These are phyloP conservation scores for Zaprionus vittiger DNA, from an alignment of 1,140 invertebrate genomes.

Conservation along the genomic window DNA sequence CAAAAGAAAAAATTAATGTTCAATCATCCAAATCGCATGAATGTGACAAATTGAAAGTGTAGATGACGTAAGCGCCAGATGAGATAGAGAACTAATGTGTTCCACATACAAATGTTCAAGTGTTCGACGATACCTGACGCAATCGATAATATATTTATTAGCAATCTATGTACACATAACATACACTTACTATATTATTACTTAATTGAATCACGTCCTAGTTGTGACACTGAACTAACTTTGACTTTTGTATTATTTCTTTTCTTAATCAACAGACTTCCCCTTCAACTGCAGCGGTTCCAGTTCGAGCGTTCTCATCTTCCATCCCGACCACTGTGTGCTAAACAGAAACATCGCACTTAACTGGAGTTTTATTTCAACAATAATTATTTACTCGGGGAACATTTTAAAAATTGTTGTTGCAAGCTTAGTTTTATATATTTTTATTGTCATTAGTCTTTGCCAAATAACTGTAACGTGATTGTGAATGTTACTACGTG, in stretches of 20 bases:
- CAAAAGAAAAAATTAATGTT: background rate
- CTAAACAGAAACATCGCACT: background rate
- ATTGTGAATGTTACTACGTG: conserved; percentile 39
- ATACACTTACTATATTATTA: background rate
- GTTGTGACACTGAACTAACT: background rate
- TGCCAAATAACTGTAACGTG: conserved; percentile 17
- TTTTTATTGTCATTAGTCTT: conserved; percentile 37
- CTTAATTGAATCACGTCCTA: conserved; percentile 3
- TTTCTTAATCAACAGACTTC: background rate
- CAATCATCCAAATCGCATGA: conserved; percentile 1
- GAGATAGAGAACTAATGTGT: background rate
- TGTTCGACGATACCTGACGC: background rate
- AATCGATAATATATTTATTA: background rate
- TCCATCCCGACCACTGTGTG: background rate
- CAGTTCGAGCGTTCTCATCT: background rate
- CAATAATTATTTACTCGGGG: background rate
- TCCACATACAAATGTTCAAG: background rate
- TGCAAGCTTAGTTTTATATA: background rate
- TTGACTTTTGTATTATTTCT: background rate
- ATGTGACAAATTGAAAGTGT: conserved; percentile 4
- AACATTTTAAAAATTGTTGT: conserved; percentile 1
- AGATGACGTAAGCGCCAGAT: background rate
- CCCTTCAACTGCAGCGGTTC: background rate
- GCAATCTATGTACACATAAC: background rate
- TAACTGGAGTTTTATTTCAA: conserved; percentile 15